These are phyloP conservation scores for Empidonax traillii DNA, from an alignment of 2,113 vertebrate species.

Conservation along the genomic window DNA sequence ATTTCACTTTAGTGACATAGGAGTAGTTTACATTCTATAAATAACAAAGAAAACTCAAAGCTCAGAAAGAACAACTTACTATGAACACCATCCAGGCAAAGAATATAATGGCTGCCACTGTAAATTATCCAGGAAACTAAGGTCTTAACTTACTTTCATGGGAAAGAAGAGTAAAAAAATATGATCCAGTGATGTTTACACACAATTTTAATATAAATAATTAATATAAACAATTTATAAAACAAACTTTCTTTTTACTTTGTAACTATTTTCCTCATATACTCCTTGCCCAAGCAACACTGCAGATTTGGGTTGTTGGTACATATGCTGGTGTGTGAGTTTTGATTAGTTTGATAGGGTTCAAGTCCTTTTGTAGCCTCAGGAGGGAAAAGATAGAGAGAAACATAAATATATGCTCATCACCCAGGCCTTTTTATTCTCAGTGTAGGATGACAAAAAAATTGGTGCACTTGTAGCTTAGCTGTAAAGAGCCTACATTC, in stretches of 20 bases:
- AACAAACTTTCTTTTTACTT: neutral
- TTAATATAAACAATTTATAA: neutral
- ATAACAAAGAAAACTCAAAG: constrained; percentile 17
- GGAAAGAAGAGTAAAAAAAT: neutral
- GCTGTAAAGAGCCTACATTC: neutral
- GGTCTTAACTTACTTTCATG: neutral
- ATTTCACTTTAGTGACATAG: neutral
- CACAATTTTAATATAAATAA: neutral
- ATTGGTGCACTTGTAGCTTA: neutral
- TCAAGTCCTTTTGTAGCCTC: neutral
- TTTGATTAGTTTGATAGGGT: neutral
- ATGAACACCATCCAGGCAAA: neutral
- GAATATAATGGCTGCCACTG: neutral
- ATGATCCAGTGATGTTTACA: neutral
- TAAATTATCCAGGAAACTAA: neutral
- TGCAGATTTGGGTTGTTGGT: neutral
- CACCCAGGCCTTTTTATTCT: neutral
- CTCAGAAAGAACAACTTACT: neutral
- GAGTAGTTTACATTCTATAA: neutral
- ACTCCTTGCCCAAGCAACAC: neutral
- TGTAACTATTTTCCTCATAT: neutral
- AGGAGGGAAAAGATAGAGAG: neutral
- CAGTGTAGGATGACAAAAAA: neutral
- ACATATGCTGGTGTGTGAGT: neutral
- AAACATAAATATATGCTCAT: neutral